Percentiles rank a stretch among this genome's conserved stretches.
These are phyloP conservation scores for Monochamus saltuarius DNA, from an alignment of 1,140 invertebrate genomes.

Conservation along the genomic window DNA sequence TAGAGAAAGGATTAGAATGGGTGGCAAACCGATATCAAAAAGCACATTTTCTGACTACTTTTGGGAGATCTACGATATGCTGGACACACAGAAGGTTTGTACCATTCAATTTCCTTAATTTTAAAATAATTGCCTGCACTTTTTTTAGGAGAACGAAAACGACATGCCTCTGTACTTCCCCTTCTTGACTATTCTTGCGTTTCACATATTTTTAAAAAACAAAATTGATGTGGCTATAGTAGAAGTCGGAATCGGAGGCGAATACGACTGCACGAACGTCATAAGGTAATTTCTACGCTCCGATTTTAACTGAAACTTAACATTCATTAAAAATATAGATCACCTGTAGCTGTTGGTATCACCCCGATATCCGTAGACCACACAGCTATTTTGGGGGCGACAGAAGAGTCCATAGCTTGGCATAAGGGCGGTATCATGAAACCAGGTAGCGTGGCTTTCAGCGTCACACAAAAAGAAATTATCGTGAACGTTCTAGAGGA, in stretches of 20 bases:
- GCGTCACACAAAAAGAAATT: conserved; percentile 64
- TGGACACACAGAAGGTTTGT: conserved; percentile 57
- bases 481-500: conserved; percentile 71
- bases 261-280: conserved; percentile 93
- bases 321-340: conserved; percentile 22
- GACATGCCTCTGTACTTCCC: conserved; percentile 94
- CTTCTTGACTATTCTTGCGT: conserved; percentile 92
- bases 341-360: conserved; percentile 74
- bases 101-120: too few relatives aligned
- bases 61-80: conserved; percentile 73
- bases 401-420: conserved; percentile 84
- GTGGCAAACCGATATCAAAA: conserved; percentile 76
- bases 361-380: conserved; percentile 94
- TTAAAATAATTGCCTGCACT: too few relatives aligned
- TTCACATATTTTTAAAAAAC: conserved; percentile 84
- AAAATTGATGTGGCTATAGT: conserved; percentile 91
- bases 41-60: conserved; percentile 79
- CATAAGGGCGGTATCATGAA: conserved; percentile 98
- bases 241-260: conserved; percentile 97
- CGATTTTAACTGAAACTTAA: too few relatives aligned
- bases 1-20: conserved; percentile 88
- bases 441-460: conserved; percentile 68
- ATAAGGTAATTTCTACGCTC: conserved; percentile 60
- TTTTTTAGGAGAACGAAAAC: conserved; percentile 57
- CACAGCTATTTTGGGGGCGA: conserved; percentile 77